phyloP scores from a whole-genome alignment of 2,888 invertebrate genomes.

The Pheosia gnoma region DNA sequence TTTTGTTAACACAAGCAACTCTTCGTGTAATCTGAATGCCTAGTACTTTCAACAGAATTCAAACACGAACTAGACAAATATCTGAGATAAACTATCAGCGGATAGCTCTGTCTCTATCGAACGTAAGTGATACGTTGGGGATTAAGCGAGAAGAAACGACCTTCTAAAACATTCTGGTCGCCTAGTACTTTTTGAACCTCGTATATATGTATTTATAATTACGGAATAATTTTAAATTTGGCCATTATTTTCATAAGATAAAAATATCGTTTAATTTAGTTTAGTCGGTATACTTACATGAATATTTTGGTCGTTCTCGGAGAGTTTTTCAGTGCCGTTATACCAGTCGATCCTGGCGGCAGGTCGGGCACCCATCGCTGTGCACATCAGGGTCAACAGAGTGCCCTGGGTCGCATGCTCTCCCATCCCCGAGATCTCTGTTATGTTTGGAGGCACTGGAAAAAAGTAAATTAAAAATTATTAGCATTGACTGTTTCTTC shows the following conservation, averaged over 20 bases:
- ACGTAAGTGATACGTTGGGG: too few relatives aligned
- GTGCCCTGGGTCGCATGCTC: conserved; percentile 92
- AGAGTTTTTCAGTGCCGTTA: conserved; percentile 86
- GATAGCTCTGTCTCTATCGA: too few relatives aligned
- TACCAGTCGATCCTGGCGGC: conserved; percentile 93
- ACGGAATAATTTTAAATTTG: too few relatives aligned
- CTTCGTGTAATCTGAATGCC: background rate
- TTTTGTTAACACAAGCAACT: background rate
- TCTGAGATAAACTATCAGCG: too few relatives aligned
- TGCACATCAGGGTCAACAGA: conserved; percentile 90
- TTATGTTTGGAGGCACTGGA: conserved; percentile 91
- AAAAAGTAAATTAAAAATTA: conserved; percentile 6
- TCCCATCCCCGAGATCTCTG: conserved; percentile 89
- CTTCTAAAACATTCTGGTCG: background rate
- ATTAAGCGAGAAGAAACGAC: background rate
- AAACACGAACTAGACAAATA: too few relatives aligned
- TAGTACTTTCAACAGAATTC: background rate
- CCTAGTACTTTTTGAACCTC: background rate
- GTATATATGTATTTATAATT: too few relatives aligned
- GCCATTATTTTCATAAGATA: too few relatives aligned
- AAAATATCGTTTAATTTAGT: background rate
- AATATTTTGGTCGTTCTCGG: conserved; percentile 52
- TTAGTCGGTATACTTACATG: conserved; percentile 50
- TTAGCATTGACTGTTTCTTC: too few relatives aligned
- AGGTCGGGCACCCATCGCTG: conserved; percentile 91